These are phyloP conservation scores for Hydractinia symbiolongicarpus DNA, from an alignment of 30 jellyfish, hydroid and myxozoan species.

Conservation along the genomic window DNA sequence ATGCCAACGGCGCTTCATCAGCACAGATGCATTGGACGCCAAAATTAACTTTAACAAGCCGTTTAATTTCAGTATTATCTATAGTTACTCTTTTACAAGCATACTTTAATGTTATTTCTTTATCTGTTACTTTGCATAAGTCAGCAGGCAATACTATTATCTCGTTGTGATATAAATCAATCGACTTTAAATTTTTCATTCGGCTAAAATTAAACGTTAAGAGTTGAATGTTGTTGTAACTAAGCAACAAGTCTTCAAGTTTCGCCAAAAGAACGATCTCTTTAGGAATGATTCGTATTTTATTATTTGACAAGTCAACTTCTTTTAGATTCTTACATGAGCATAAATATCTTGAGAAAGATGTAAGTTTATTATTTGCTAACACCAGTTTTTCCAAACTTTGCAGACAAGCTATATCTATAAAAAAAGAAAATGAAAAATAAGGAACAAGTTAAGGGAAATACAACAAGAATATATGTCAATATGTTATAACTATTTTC, in stretches of 20 bases:
- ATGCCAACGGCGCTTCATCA: too few species aligned
- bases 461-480: too few species aligned
- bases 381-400: not conserved
- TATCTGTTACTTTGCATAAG: not conserved
- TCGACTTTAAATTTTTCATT: not conserved
- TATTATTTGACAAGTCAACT: not conserved
- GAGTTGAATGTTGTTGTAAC: not conserved
- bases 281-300: not conserved
- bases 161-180: not conserved
- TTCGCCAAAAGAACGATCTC: not conserved
- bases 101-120: not conserved
- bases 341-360: not conserved
- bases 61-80: too few species aligned
- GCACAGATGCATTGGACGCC: too few species aligned
- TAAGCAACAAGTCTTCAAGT: not conserved
- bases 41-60: too few species aligned
- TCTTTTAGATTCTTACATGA: not conserved
- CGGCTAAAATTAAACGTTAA: constrained; percentile 1
- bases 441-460: too few species aligned
- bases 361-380: not conserved
- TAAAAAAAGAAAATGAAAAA: not conserved
- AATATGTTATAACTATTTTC: too few species aligned
- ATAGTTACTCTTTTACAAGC: too few species aligned
- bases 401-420: not conserved
- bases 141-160: not conserved